phyloP scores from a whole-genome alignment of 2,888 invertebrate species.

The Cancer borealis region DNA sequence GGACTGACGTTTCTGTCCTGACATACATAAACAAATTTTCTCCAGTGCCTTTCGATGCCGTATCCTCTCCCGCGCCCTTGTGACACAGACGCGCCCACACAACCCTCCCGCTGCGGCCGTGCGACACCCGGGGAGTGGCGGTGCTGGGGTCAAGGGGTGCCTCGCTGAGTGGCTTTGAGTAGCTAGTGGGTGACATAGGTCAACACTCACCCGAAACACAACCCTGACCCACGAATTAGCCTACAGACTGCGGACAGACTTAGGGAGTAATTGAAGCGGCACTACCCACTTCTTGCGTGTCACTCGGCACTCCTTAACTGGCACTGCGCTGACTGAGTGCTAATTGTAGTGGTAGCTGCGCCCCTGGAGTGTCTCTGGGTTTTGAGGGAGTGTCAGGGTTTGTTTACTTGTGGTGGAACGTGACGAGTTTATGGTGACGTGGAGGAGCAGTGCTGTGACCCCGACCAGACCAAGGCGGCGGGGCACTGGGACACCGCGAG shows the following conservation, averaged over 20 bases:
- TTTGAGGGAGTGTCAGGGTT: conserved; percentile 50
- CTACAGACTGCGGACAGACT: conserved; percentile 49
- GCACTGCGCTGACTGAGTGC: conserved; percentile 43
- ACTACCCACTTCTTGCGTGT: conserved; percentile 58
- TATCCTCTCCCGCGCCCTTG: not conserved
- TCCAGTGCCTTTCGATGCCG: not conserved
- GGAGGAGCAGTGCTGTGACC: not conserved
- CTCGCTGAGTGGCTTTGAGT: conserved; percentile 50
- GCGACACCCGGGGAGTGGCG: not conserved
- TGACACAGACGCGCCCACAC: conserved; percentile 6
- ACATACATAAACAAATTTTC: conserved; percentile 28
- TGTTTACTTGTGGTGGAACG: conserved; percentile 53
- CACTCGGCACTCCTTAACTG: conserved; percentile 56
- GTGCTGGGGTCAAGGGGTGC: conserved; percentile 50
- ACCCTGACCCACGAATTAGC: conserved; percentile 61
- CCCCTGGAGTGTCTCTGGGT: conserved; percentile 35
- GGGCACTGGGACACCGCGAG: not conserved
- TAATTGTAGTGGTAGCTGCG: conserved; percentile 4
- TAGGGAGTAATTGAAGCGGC: conserved; percentile 62
- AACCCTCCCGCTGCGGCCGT: not conserved
- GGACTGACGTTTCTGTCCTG: conserved; percentile 9
- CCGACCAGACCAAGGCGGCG: not conserved
- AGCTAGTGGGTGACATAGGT: conserved; percentile 52
- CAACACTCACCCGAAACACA: conserved; percentile 63
- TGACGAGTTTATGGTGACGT: conserved; percentile 48